Percentiles rank a stretch among this genome's conserved stretches.
These are phyloP conservation scores for Drosophila pandora DNA, from an alignment of 1,140 invertebrate species.

Conservation along the genomic window DNA sequence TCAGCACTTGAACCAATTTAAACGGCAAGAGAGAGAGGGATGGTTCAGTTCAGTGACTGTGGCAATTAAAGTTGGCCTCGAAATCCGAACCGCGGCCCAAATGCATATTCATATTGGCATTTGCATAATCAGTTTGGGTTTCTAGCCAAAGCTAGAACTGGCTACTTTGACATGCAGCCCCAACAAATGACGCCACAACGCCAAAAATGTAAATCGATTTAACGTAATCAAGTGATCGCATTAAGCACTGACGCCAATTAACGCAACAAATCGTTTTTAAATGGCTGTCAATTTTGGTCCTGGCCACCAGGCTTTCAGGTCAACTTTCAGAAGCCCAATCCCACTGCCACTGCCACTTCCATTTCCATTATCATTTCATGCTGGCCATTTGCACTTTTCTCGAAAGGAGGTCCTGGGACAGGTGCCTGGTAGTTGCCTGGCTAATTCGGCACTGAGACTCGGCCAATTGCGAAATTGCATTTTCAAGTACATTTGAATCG, in stretches of 20 bases:
- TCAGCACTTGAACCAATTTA: constrained; percentile 46
- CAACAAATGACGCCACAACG: constrained; percentile 11
- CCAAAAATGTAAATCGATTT: constrained; percentile 40
- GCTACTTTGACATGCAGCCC: not conserved
- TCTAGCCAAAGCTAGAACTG: not conserved
- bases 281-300: constrained; percentile 40
- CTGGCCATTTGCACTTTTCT: constrained; percentile 8
- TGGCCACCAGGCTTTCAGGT: not conserved
- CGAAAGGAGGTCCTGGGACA: not conserved
- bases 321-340: too few species aligned
- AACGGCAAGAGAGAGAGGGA: constrained; percentile 4
- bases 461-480: constrained; percentile 42
- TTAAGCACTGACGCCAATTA: constrained; percentile 64
- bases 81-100: constrained; percentile 17
- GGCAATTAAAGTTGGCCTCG: constrained; percentile 33
- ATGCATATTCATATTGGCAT: constrained; percentile 30
- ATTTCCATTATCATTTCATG: not conserved
- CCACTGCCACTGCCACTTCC: not conserved
- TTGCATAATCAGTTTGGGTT: constrained; percentile 56
- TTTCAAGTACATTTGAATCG: constrained; percentile 45
- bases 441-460: constrained; percentile 1
- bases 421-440: constrained; percentile 1
- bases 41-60: constrained; percentile 17
- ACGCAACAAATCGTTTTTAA: constrained; percentile 57
- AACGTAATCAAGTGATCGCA: constrained; percentile 53